Percentiles rank a stretch among this genome's conserved stretches.
Evolutionary conservation across 2,888 invertebrate species (phyloP).

Genomic region (Gymnosoma rotundatum): DNA sequence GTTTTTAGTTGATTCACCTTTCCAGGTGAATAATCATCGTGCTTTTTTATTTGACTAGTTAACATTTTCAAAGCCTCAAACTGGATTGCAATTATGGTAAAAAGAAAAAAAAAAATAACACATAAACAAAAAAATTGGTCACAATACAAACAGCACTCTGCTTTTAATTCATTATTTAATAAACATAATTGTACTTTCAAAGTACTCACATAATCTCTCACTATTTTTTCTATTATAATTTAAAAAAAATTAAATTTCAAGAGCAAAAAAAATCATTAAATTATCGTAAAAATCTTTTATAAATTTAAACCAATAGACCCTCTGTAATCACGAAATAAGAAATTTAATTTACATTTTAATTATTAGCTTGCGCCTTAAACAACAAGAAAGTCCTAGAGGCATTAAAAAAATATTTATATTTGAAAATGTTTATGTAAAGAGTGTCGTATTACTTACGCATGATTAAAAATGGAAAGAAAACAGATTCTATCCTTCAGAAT

Average conservation of each 20-base stretch:
- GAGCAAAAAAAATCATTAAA: not conserved
- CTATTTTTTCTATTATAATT: not conserved
- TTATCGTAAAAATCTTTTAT: not conserved
- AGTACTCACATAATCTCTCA: slow-evolving; percentile 14
- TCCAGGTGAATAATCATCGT: slow-evolving; percentile 38
- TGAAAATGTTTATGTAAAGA: no score
- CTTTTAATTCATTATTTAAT: slow-evolving; percentile 48
- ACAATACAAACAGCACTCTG: slow-evolving; percentile 34
- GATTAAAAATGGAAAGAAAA: no score
- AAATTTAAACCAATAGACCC: no score
- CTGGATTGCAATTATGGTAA: slow-evolving; percentile 82
- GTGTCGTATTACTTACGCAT: no score
- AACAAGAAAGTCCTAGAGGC: no score
- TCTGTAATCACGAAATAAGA: no score
- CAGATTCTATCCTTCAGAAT: no score
- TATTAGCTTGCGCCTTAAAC: no score
- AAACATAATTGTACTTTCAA: slow-evolving; percentile 27
- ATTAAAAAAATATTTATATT: no score
- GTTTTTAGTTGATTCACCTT: slow-evolving; percentile 54
- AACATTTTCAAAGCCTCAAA: slow-evolving; percentile 79
- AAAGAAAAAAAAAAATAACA: slow-evolving; percentile 44
- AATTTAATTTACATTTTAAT: no score
- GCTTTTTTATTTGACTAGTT: slow-evolving; percentile 71
- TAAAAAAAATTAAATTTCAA: not conserved
- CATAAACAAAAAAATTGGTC: not conserved